phyloP scores from a whole-genome alignment of 2,888 invertebrate species.

The Sphinx pinastri region DNA sequence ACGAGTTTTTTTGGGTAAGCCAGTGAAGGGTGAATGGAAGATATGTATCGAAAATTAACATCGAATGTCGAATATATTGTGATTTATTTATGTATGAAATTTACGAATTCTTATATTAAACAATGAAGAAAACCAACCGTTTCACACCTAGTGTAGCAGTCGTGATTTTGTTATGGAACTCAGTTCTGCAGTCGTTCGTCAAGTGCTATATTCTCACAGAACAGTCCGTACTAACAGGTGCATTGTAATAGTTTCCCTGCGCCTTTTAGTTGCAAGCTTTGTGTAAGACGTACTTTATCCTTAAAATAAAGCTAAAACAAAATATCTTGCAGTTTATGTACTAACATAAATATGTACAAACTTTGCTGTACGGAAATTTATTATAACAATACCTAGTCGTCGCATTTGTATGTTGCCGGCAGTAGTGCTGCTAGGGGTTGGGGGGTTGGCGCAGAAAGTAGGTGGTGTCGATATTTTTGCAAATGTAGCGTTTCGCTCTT shows the following conservation, averaged over 20 bases:
- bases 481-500: constrained; percentile 16
- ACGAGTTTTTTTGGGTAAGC: background rate
- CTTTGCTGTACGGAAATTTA: background rate
- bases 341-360: background rate
- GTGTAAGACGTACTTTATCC: background rate
- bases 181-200: no score
- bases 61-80: no score
- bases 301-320: background rate
- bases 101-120: no score
- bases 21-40: background rate
- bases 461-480: constrained; percentile 21
- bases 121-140: no score
- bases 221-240: no score
- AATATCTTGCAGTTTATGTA: background rate
- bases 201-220: no score
- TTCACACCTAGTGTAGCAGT: no score
- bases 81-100: no score
- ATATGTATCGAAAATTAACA: no score
- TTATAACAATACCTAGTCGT: background rate
- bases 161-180: no score
- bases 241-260: no score
- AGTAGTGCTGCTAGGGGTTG: background rate
- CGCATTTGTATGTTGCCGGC: background rate
- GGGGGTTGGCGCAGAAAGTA: constrained; percentile 7
- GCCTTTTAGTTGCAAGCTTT: no score